Evolutionary conservation across 2,113 vertebrate genomes (phyloP).

Genomic region (Panthera leo): DNA sequence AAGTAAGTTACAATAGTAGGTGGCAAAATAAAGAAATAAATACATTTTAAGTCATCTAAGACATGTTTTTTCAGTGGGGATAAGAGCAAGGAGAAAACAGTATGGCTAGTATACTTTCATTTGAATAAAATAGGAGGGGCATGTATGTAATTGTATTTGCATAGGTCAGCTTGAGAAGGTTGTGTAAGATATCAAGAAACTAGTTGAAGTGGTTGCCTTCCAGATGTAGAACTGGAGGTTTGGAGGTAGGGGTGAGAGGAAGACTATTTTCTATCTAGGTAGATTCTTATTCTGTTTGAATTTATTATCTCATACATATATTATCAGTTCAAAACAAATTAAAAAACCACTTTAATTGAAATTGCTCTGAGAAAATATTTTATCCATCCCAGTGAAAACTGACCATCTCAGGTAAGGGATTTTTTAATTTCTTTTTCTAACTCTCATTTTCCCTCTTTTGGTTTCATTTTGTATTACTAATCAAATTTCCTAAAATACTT

Average conservation of each 20-base stretch:
- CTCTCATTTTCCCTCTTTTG: neutral
- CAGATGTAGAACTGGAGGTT: no score
- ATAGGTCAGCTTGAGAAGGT: neutral
- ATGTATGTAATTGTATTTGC: neutral
- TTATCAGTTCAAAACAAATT: slow-evolving; percentile 1
- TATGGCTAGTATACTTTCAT: neutral
- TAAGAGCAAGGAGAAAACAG: neutral
- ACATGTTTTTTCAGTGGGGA: neutral
- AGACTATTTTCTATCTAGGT: neutral
- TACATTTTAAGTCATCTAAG: neutral
- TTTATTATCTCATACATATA: neutral
- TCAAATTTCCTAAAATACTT: neutral
- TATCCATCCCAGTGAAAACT: neutral
- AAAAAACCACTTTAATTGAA: neutral
- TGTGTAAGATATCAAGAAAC: neutral
- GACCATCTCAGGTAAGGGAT: neutral
- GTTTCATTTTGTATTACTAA: neutral
- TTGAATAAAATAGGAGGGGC: neutral
- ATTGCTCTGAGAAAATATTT: neutral
- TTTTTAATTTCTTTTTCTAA: neutral
- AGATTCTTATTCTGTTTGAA: neutral
- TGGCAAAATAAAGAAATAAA: slow-evolving; percentile 8
- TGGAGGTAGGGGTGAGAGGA: neutral
- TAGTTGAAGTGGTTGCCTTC: neutral
- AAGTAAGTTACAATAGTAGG: slow-evolving; percentile 53